phyloP scores from a whole-genome alignment of 2,888 invertebrate species.

The Morpho deidamia region DNA sequence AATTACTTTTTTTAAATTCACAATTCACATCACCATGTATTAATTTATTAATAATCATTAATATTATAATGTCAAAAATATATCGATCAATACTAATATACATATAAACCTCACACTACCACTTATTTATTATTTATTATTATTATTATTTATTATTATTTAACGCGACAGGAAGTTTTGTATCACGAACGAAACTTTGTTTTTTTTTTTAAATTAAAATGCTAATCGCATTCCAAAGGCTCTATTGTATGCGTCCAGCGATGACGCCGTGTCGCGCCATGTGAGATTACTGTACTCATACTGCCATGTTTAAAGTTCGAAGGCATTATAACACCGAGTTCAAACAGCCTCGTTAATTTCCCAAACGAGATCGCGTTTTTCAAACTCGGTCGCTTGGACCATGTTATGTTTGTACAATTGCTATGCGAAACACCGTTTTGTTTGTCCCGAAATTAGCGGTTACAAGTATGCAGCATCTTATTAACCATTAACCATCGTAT shows the following conservation, averaged over 20 bases:
- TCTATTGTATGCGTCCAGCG: conserved; percentile 54
- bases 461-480: no score
- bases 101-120: neutral
- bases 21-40: conserved; percentile 9
- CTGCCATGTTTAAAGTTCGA: conserved; percentile 41
- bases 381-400: conserved; percentile 44
- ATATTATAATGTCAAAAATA: no score
- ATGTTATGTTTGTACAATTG: conserved; percentile 31
- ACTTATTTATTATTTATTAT: no score
- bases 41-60: conserved; percentile 2
- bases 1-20: conserved; percentile 3
- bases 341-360: conserved; percentile 43
- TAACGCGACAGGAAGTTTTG: neutral
- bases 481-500: no score
- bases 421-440: conserved; percentile 52
- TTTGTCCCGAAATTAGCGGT: conserved; percentile 51
- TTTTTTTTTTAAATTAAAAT: conserved; percentile 27
- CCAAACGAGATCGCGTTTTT: conserved; percentile 36
- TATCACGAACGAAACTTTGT: conserved; percentile 20
- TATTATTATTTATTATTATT: no score
- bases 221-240: conserved; percentile 39
- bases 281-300: conserved; percentile 52
- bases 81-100: neutral
- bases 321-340: conserved; percentile 42
- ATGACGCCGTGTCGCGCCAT: conserved; percentile 57